Evolutionary conservation across 2,797 vertebrate genomes (phyloP).

Genomic region (Zalophus californianus): DNA sequence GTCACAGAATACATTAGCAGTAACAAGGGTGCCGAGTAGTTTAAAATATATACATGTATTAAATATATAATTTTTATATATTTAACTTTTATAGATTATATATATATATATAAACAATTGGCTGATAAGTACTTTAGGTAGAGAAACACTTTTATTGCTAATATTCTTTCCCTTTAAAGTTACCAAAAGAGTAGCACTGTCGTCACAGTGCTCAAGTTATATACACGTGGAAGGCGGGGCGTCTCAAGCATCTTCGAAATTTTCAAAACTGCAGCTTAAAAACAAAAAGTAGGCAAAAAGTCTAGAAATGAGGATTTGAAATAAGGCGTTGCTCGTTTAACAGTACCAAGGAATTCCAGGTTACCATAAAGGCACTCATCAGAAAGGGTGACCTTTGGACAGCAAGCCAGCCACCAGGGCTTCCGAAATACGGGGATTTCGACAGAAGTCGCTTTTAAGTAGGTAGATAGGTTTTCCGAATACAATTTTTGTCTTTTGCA

Average conservation of each 20-base stretch:
- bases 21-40: background rate
- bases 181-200: constrained; percentile 26
- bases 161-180: constrained; percentile 59
- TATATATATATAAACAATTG: background rate
- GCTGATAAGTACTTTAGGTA: constrained; percentile 40
- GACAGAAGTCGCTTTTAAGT: constrained; percentile 62
- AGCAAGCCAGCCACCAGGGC: constrained; percentile 5
- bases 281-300: constrained; percentile 27
- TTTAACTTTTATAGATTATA: background rate
- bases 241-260: background rate
- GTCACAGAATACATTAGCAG: background rate
- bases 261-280: constrained; percentile 48
- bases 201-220: constrained; percentile 48
- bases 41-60: background rate
- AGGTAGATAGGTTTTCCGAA: constrained; percentile 17
- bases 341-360: constrained; percentile 60
- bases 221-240: background rate
- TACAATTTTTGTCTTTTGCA: constrained; percentile 48
- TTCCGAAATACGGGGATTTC: constrained; percentile 69
- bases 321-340: constrained; percentile 21
- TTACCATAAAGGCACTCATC: constrained; percentile 62
- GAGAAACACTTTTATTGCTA: constrained; percentile 32
- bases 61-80: background rate
- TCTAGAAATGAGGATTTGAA: constrained; percentile 52
- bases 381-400: constrained; percentile 77